Evolutionary conservation across 2,797 vertebrate genomes (phyloP).

Genomic region (Myotis findleyi): DNA sequence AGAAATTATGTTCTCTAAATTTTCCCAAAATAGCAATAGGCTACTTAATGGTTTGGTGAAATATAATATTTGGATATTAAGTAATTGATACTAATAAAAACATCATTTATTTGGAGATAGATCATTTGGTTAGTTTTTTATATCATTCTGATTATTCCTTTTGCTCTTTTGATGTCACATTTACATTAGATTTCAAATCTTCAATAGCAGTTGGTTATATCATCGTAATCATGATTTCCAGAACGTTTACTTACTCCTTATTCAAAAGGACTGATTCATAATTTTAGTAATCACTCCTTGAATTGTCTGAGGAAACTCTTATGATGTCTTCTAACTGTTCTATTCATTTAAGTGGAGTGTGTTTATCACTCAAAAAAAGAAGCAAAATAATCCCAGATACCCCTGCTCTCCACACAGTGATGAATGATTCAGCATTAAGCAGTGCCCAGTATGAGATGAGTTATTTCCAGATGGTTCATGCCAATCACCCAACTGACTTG

Average conservation of each 20-base stretch:
- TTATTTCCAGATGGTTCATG: background rate
- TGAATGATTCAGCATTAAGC: background rate
- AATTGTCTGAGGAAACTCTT: background rate
- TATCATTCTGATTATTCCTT: background rate
- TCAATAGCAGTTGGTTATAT: background rate
- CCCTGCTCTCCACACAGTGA: background rate
- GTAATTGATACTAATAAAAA: background rate
- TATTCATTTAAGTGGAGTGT: background rate
- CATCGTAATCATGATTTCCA: background rate
- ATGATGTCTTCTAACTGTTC: background rate
- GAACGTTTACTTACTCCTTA: background rate
- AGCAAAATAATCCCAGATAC: background rate
- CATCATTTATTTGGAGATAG: background rate
- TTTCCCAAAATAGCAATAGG: background rate
- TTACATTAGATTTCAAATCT: background rate
- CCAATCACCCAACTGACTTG: slow-evolving; percentile 37
- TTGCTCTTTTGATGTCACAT: background rate
- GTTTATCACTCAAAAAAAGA: background rate
- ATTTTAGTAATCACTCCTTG: background rate
- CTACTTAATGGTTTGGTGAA: background rate
- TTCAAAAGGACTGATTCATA: background rate
- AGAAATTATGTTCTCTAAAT: background rate
- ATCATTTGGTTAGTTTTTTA: background rate
- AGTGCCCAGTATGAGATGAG: background rate
- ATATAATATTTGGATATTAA: background rate